Conservation (phyloP, 2,113 vertebrate genomes). For the Theristicus caerulescens region DNA sequence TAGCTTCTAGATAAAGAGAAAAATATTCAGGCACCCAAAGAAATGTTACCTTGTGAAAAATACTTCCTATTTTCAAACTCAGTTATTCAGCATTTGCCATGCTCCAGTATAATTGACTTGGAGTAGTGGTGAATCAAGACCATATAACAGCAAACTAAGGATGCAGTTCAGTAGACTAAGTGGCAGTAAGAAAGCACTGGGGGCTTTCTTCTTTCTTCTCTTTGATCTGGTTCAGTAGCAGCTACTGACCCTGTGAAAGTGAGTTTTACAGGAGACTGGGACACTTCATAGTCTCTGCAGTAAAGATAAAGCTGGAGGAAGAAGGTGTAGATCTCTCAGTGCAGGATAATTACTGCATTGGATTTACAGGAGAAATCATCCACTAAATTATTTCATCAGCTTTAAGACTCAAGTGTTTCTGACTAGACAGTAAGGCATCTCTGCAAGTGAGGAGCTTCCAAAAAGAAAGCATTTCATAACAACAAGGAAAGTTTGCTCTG, state of each 20-base stretch:
- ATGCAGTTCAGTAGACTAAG: not conserved
- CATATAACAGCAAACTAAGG: not conserved
- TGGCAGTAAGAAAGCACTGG: not conserved
- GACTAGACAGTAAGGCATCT: not conserved
- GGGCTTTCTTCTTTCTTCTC: not conserved
- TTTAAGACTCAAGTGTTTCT: not conserved
- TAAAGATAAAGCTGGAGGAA: not conserved
- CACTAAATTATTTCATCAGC: not conserved
- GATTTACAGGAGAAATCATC: not conserved
- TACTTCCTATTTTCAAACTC: not conserved
- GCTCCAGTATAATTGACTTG: not conserved
- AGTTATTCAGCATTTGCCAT: not conserved
- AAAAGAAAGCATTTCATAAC: not conserved
- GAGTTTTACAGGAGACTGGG: not conserved
- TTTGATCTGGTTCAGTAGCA: not conserved
- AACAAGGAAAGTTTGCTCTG: not conserved
- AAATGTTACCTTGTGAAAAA: not conserved
- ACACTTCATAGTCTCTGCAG: not conserved
- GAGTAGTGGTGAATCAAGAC: not conserved
- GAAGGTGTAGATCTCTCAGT: not conserved
- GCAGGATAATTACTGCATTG: not conserved
- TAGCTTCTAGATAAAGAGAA: conserved; percentile 9
- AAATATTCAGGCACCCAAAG: not conserved
- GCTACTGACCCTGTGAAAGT: not conserved
- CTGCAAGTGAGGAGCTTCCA: not conserved